A percentile compares a stretch with the other conserved stretches of the same genome.
phyloP scores from a whole-genome alignment of 2,888 invertebrate species.

The Cylloceria caligata region DNA sequence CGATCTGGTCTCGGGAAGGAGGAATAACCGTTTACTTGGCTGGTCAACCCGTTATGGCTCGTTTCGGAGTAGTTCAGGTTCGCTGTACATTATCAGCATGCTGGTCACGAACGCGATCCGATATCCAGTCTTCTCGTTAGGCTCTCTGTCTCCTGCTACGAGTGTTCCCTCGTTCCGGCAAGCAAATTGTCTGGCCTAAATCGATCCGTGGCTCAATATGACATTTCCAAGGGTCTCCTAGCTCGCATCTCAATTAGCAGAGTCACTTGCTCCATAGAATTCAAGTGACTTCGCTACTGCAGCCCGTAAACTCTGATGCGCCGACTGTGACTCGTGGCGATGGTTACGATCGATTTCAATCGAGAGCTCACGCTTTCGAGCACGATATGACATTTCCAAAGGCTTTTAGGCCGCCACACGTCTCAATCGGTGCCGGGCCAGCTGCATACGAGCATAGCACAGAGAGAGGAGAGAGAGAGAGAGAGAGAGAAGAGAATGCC shows the following conservation, averaged over 20 bases:
- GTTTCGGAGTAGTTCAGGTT: conserved; percentile 30
- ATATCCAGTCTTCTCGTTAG: conserved; percentile 20
- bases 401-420: conserved; percentile 59
- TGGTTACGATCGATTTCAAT: conserved; percentile 24
- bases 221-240: conserved; percentile 28
- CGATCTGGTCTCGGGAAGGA: conserved; percentile 27
- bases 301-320: not conserved
- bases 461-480: conserved; percentile 14
- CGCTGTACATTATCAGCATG: conserved; percentile 45
- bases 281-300: not conserved
- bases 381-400: conserved; percentile 64
- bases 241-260: conserved; percentile 46
- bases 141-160: not conserved
- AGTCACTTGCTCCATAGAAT: conserved; percentile 1
- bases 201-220: conserved; percentile 41
- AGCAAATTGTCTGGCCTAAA: conserved; percentile 42
- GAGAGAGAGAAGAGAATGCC: conserved; percentile 27
- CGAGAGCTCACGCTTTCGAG: conserved; percentile 27
- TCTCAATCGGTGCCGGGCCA: conserved; percentile 59
- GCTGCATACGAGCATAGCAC: conserved; percentile 31
- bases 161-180: conserved; percentile 1
- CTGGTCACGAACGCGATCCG: conserved; percentile 63
- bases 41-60: conserved; percentile 35
- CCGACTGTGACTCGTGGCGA: not conserved
- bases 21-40: conserved; percentile 52